A percentile compares a stretch with the other conserved stretches of the same genome.
These are phyloP conservation scores for Euplexia lucipara DNA, from an alignment of 2,888 invertebrate genomes.

Conservation along the genomic window DNA sequence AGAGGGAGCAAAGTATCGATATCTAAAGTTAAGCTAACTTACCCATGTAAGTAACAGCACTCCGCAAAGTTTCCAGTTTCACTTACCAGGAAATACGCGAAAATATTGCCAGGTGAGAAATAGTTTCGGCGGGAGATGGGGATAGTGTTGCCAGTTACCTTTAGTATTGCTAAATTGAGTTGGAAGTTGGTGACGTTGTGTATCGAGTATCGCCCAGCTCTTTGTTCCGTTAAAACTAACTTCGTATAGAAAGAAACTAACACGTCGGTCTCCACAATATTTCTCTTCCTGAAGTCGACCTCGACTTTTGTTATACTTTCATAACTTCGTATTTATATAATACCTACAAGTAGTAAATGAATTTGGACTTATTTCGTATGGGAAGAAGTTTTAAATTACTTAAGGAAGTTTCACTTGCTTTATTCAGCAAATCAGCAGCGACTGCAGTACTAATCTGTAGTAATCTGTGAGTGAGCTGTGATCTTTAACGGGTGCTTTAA, in stretches of 20 bases:
- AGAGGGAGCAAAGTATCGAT: constrained; percentile 19
- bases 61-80: constrained; percentile 47
- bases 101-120: constrained; percentile 44
- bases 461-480: no score
- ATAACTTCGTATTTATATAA: no score
- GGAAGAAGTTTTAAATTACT: no score
- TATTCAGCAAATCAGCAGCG: no score
- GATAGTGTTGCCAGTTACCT: constrained; percentile 32
- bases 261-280: neutral
- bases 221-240: neutral
- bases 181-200: constrained; percentile 27
- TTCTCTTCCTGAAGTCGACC: neutral
- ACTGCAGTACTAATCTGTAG: no score
- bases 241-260: neutral
- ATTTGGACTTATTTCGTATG: no score
- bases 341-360: neutral
- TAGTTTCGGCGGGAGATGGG: neutral
- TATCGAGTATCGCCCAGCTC: constrained; percentile 1
- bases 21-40: constrained; percentile 28
- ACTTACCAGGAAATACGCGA: constrained; percentile 36
- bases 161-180: constrained; percentile 41
- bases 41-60: constrained; percentile 15
- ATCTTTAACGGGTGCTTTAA: no score
- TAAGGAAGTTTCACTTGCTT: no score
- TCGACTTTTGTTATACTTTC: neutral